Evolutionary conservation across 2,888 invertebrate genomes (phyloP), one percentile per base, ranked within the genome.

Genomic region (Ecdyonurus torrentis): DNA sequence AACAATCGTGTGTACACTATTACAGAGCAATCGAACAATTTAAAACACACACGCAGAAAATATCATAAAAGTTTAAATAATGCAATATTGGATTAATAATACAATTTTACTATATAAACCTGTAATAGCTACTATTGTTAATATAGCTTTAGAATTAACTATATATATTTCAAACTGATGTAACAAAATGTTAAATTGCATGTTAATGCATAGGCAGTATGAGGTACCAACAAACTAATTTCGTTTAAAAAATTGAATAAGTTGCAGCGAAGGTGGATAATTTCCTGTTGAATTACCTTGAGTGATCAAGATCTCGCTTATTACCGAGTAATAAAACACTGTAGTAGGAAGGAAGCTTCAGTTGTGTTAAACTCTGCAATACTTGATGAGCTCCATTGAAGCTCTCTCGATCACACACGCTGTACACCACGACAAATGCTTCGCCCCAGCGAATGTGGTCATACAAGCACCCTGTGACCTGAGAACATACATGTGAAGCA

Each of bases 401-500:
- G 68, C 87, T 87, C 63, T 83, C 81, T 66, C 84, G 80, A 71
- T 87, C 87, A 71, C 86, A 86, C 58, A 90, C 87, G 58, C 87
- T 87, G 76, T 89, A 89, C 60, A 90, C 88, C 67, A 89, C 81
- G 25, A 89, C 86, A 73, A 88, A 89, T 0, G 89, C 88, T 71
- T 89, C 89, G 25, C 89, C 89, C 89, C 89, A 89, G 70, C 87
- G 79, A 66, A 87, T 79, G 73, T 88, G 87, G 70, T 87, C 87
- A 68, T 85, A 84, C 62, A 55, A 7, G 55, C 55, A 55, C 5
- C 55, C 22, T 15, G 37, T 37, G 7, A 15, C 15, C 37, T 37
- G 37, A 10, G 15, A 37, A 37, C 15, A 37, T 10, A 37, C 37
- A 37, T 15, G 37, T 10, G 15, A n/a, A n/a, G n/a, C n/a, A n/a